These are phyloP conservation scores for Numenius arquata DNA, from an alignment of 2,113 vertebrate species.

Conservation along the genomic window DNA sequence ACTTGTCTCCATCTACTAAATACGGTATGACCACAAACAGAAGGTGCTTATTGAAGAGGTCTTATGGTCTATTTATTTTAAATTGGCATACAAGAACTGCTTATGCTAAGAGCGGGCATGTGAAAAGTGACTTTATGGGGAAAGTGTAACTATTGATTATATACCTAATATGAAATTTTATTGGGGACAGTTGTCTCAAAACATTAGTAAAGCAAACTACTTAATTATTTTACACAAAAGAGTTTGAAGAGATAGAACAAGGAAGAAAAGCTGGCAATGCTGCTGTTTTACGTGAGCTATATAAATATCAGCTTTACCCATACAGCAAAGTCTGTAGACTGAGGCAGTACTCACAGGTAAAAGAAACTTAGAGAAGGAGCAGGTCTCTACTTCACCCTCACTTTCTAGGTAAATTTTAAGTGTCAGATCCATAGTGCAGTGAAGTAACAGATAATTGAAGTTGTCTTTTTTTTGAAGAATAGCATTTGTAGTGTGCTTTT, in stretches of 20 bases:
- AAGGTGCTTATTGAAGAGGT: neutral
- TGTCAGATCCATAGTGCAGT: neutral
- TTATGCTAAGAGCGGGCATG: accelerated
- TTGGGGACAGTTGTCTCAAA: neutral
- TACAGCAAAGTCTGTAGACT: no score
- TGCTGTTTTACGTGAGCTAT: neutral
- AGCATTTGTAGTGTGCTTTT: neutral
- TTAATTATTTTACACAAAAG: neutral
- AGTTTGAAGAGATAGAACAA: neutral
- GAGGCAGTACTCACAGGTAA: neutral
- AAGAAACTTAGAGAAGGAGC: neutral
- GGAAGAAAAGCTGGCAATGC: neutral
- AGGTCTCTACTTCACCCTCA: neutral
- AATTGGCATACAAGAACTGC: neutral
- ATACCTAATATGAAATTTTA: neutral
- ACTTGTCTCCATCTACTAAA: neutral
- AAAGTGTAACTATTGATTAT: neutral
- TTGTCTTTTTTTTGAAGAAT: neutral
- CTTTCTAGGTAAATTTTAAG: neutral
- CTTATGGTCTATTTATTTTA: neutral
- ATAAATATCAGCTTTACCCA: neutral
- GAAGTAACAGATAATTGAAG: neutral
- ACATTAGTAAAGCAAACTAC: neutral
- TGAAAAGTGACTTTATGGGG: neutral
- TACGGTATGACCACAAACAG: neutral